A percentile compares a stretch with the other conserved stretches of the same genome.
Evolutionary conservation across 2,113 vertebrate species (phyloP).

Genomic region (Caretta caretta): DNA sequence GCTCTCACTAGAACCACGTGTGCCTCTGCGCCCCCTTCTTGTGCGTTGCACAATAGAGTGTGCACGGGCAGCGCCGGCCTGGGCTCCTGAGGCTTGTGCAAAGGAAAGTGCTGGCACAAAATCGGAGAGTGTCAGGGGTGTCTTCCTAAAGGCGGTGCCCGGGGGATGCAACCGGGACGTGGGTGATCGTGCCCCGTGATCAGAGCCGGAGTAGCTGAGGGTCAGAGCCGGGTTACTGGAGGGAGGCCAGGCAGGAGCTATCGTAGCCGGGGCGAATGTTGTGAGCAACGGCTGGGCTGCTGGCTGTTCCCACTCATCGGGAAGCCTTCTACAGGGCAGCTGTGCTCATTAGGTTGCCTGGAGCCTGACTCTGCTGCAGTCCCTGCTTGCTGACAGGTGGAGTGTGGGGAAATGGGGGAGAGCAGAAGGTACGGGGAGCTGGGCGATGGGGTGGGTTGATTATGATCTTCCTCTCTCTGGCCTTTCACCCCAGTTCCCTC

Average conservation of each 20-base stretch:
- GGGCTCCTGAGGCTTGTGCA: background rate
- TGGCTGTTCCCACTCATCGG: background rate
- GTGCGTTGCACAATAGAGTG: background rate
- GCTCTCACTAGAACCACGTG: background rate
- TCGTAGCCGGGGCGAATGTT: background rate
- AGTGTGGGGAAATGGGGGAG: background rate
- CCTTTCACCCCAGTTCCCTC: background rate
- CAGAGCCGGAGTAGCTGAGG: background rate
- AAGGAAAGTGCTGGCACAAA: background rate
- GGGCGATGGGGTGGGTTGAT: background rate
- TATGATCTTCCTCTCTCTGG: background rate
- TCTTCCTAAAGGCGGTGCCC: background rate
- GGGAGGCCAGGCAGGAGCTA: background rate
- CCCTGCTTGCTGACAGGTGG: too few relatives aligned
- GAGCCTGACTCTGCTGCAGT: background rate
- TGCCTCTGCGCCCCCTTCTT: background rate
- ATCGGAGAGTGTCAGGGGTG: background rate
- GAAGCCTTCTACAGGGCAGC: background rate
- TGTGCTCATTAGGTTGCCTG: background rate
- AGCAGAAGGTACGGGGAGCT: too few relatives aligned
- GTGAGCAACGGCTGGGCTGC: background rate
- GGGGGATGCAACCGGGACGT: accelerated
- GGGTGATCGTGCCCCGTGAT: background rate
- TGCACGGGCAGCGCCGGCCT: too few relatives aligned
- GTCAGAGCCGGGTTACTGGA: background rate